These are phyloP conservation scores for Sparidentex hasta DNA, from an alignment of 2,797 vertebrate species.

Conservation along the genomic window DNA sequence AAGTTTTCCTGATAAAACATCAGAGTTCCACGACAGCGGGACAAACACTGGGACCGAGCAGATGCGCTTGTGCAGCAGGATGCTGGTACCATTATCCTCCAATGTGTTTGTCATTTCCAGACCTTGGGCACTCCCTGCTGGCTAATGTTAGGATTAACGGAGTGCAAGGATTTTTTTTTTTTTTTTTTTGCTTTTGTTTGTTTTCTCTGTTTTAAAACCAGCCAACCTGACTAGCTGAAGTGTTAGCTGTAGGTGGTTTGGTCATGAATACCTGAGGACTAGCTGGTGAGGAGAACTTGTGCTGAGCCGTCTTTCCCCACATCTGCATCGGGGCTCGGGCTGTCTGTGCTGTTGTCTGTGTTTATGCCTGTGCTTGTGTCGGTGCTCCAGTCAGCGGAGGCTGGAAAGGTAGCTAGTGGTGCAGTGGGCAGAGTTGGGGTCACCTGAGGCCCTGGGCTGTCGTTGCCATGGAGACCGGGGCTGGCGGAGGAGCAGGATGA, in stretches of 20 bases:
- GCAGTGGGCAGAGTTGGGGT: constrained; percentile 82
- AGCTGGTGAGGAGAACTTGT: constrained; percentile 75
- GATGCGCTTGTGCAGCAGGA: constrained; percentile 30
- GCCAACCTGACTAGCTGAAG: constrained; percentile 32
- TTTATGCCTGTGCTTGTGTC: constrained; percentile 47
- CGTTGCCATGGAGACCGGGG: constrained; percentile 73
- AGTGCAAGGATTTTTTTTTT: constrained; percentile 68
- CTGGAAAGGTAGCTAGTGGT: constrained; percentile 85
- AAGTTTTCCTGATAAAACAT: constrained; percentile 7
- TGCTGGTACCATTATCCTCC: constrained; percentile 40
- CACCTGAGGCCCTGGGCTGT: constrained; percentile 64
- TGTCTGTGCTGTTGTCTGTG: constrained; percentile 55
- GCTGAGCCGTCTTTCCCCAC: constrained; percentile 78
- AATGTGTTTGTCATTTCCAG: constrained; percentile 30
- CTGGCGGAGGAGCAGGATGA: constrained; percentile 58
- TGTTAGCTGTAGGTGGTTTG: constrained; percentile 43
- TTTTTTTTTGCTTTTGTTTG: constrained; percentile 24
- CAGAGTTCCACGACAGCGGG: neutral
- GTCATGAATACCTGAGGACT: constrained; percentile 75
- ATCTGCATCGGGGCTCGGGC: constrained; percentile 66
- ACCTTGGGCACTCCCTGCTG: constrained; percentile 77
- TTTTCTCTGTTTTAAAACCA: constrained; percentile 29
- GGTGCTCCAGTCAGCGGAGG: constrained; percentile 79
- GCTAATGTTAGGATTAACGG: constrained; percentile 73
- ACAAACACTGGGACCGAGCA: constrained; percentile 30